Conservation (phyloP, 2,888 invertebrate genomes). For the Carpatolechia fugitivella region DNA sequence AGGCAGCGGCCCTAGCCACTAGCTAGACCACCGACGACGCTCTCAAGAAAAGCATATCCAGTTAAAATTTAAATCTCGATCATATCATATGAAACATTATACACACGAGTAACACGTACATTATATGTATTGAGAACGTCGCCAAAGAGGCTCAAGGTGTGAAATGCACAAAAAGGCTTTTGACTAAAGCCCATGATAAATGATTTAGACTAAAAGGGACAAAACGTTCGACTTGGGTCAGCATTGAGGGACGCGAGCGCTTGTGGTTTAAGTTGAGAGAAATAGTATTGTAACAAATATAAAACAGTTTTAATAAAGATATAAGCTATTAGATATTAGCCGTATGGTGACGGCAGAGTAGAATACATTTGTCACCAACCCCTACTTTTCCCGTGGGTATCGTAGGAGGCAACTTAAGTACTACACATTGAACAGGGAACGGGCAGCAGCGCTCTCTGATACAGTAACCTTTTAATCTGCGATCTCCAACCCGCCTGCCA, state of each 20-base stretch:
- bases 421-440: too few relatives aligned
- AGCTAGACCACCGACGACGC: too few relatives aligned
- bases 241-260: neutral
- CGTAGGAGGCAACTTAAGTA: too few relatives aligned
- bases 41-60: neutral
- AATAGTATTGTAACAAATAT: neutral
- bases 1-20: too few relatives aligned
- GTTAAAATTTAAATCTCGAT: neutral
- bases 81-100: neutral
- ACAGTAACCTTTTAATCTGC: too few relatives aligned
- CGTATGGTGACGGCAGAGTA: too few relatives aligned
- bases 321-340: too few relatives aligned
- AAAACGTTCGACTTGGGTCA: slow-evolving; percentile 31
- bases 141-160: slow-evolving; percentile 29
- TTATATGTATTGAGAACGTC: neutral
- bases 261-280: neutral
- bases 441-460: too few relatives aligned
- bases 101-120: neutral
- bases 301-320: too few relatives aligned
- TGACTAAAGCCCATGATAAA: slow-evolving; percentile 35
- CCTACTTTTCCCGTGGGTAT: too few relatives aligned
- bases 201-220: slow-evolving; percentile 32
- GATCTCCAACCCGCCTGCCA: too few relatives aligned
- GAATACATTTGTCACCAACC: too few relatives aligned
- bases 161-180: slow-evolving; percentile 34